Conservation (phyloP, 2,113 vertebrate species). For the Dasyprocta punctata region DNA sequence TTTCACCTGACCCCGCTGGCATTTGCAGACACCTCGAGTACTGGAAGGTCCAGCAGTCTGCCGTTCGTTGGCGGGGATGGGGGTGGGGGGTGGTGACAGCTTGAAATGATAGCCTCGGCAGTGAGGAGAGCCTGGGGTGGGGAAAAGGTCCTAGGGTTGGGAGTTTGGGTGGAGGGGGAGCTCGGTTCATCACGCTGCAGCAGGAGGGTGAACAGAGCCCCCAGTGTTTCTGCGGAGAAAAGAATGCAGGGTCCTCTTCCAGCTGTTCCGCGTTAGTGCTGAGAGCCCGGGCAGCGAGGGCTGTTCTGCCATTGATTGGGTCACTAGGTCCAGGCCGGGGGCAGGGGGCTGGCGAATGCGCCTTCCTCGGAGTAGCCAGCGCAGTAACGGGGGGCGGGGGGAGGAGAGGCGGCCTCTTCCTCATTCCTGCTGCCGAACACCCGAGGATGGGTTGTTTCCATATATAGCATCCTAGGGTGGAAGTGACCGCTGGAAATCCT, state of each 20-base stretch:
- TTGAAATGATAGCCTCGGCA: slow-evolving; percentile 33
- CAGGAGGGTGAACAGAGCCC: slow-evolving; percentile 83
- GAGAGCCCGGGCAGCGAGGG: slow-evolving; percentile 83
- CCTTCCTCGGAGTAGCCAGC: slow-evolving; percentile 56
- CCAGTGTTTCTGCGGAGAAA: slow-evolving; percentile 83
- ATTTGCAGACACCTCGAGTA: slow-evolving; percentile 8
- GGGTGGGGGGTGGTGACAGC: slow-evolving; percentile 56
- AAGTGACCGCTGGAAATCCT: slow-evolving; percentile 62
- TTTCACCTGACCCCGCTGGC: neutral
- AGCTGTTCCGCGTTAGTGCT: slow-evolving; percentile 87
- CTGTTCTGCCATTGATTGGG: slow-evolving; percentile 81
- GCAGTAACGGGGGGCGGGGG: neutral
- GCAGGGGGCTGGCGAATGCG: slow-evolving; percentile 51
- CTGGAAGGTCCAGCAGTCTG: slow-evolving; percentile 22
- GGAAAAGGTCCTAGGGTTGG: neutral
- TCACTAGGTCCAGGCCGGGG: slow-evolving; percentile 79
- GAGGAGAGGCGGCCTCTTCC: slow-evolving; percentile 4
- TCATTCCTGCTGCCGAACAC: slow-evolving; percentile 53
- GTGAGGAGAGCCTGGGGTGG: neutral
- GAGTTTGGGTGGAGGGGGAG: slow-evolving; percentile 67
- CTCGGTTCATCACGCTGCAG: slow-evolving; percentile 65
- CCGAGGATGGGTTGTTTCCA: slow-evolving; percentile 84
- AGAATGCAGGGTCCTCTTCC: slow-evolving; percentile 86
- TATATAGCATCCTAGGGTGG: slow-evolving; percentile 82
- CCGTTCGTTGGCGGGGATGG: slow-evolving; percentile 32